Conservation (phyloP, 1,140 invertebrate species). For the Pararge aegeria region DNA sequence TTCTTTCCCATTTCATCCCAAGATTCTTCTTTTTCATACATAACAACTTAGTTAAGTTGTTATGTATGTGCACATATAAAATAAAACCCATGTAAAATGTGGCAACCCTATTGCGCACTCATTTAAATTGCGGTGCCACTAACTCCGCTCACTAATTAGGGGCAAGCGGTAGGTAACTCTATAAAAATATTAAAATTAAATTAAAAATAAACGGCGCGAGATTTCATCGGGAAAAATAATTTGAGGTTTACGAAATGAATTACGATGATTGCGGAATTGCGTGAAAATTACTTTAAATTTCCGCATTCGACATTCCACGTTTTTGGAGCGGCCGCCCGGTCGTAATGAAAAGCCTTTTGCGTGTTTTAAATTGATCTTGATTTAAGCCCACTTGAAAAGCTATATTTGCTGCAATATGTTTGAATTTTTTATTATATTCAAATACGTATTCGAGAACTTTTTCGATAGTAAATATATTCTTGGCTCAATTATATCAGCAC, state of each 20-base stretch:
- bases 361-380: slow-evolving; percentile 15
- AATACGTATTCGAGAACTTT: not conserved
- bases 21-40: no score
- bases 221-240: slow-evolving; percentile 9
- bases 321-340: not conserved
- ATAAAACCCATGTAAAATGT: not conserved
- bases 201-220: slow-evolving; percentile 11
- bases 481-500: no score
- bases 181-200: slow-evolving; percentile 23
- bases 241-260: slow-evolving; percentile 8
- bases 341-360: slow-evolving; percentile 9
- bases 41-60: no score
- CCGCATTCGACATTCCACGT: slow-evolving; percentile 12
- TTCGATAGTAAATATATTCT: no score
- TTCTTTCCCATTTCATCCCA: no score
- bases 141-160: slow-evolving; percentile 33
- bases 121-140: slow-evolving; percentile 28
- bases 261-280: slow-evolving; percentile 13
- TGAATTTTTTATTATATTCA: not conserved
- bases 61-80: no score
- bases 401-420: not conserved
- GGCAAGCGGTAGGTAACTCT: slow-evolving; percentile 12
- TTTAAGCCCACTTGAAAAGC: not conserved
- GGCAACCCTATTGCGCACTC: slow-evolving; percentile 7
- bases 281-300: slow-evolving; percentile 14